These are phyloP conservation scores for Nebria brevicollis DNA, from an alignment of 2,888 invertebrate species.

Conservation along the genomic window DNA sequence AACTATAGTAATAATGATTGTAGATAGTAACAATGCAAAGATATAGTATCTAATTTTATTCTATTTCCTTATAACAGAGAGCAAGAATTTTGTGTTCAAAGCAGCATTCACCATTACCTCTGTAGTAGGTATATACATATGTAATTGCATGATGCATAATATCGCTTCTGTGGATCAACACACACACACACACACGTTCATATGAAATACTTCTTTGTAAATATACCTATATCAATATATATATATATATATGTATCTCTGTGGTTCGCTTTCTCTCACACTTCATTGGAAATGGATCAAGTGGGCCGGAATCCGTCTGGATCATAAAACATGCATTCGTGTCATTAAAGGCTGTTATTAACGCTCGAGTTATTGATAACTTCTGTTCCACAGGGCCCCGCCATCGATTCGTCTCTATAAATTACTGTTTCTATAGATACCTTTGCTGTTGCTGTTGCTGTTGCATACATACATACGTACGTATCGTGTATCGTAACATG, in stretches of 20 bases:
- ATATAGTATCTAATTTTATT: background rate
- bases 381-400: conserved; percentile 56
- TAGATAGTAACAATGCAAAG: background rate
- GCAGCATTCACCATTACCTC: background rate
- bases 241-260: background rate
- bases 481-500: background rate
- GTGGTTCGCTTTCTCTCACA: conserved; percentile 22
- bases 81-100: background rate
- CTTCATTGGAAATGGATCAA: conserved; percentile 40
- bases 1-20: background rate
- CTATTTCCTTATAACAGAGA: background rate
- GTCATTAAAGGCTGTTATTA: conserved; percentile 63
- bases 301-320: conserved; percentile 50
- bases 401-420: conserved; percentile 61
- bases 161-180: background rate
- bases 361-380: conserved; percentile 63
- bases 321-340: conserved; percentile 60
- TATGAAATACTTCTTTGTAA: background rate
- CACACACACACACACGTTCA: too few relatives aligned
- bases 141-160: too few relatives aligned
- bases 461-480: background rate
- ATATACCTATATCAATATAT: too few relatives aligned
- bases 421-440: conserved; percentile 53
- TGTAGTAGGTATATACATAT: background rate
- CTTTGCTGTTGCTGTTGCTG: background rate